Conservation (phyloP, 2,888 invertebrate genomes). For the Lepidochrysops patricia region DNA sequence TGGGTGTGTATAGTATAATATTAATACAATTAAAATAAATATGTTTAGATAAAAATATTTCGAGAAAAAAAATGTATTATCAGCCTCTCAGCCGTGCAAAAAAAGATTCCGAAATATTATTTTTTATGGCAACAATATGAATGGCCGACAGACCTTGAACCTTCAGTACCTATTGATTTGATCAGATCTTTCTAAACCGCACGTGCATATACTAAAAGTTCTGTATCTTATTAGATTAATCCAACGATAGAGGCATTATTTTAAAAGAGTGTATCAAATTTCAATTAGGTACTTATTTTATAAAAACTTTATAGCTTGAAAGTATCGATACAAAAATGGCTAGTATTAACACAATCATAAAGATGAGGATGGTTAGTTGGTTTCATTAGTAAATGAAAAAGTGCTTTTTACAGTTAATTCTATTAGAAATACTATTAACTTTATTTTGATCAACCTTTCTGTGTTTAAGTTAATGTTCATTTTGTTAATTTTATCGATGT, state of each 20-base stretch:
- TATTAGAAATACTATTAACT: neutral
- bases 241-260: neutral
- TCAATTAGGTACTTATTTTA: neutral
- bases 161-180: neutral
- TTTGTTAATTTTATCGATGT: neutral
- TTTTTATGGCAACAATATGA: neutral
- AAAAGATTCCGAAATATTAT: neutral
- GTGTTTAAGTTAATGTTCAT: neutral
- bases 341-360: conserved; percentile 42
- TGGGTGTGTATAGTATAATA: no score
- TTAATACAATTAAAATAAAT: no score
- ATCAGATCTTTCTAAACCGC: no score
- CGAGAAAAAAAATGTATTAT: neutral
- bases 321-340: conserved; percentile 35
- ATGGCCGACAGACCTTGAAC: neutral
- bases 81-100: neutral
- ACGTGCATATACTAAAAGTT: no score
- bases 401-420: neutral
- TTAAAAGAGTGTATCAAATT: neutral
- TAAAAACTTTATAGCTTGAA: neutral
- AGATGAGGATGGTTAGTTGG: conserved; percentile 50
- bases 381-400: conserved; percentile 18
- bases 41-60: neutral
- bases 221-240: no score
- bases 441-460: neutral